Percentiles rank a stretch among this genome's conserved stretches.
Evolutionary conservation across 1,140 invertebrate genomes (phyloP).

Genomic region (Drosophila ohnishii): DNA sequence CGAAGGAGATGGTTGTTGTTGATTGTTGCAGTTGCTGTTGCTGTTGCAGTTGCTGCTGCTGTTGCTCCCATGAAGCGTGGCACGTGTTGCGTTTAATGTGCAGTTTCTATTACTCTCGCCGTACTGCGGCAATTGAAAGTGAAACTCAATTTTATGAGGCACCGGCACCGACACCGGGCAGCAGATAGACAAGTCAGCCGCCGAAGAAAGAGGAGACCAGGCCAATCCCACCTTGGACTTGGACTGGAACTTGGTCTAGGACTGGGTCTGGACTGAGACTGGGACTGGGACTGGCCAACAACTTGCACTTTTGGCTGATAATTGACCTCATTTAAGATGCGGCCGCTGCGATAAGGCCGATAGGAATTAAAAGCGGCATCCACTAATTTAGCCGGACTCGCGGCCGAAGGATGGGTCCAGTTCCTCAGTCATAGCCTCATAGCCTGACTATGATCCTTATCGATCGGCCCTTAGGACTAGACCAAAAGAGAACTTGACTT

Average conservation of each 20-base stretch:
- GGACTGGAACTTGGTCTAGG: conserved; percentile 15
- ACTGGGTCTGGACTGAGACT: conserved; percentile 14
- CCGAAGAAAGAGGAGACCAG: conserved; percentile 11
- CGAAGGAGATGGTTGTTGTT: conserved; percentile 47
- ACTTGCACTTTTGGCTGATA: conserved; percentile 79
- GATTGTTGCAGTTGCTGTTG: conserved; percentile 20
- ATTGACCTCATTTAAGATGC: conserved; percentile 80
- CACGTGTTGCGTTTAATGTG: conserved; percentile 80
- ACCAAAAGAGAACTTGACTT: conserved; percentile 59
- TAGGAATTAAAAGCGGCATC: conserved; percentile 80
- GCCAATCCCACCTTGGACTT: conserved; percentile 31
- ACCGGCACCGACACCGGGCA: conserved; percentile 3
- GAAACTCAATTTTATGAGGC: conserved; percentile 74
- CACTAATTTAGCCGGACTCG: conserved; percentile 69
- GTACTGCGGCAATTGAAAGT: conserved; percentile 64
- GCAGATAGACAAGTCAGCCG: conserved; percentile 30
- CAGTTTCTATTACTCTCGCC: conserved; percentile 80
- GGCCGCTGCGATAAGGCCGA: conserved; percentile 62
- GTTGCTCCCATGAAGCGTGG: conserved; percentile 78
- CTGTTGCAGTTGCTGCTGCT: conserved; percentile 9
- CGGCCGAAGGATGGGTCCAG: conserved; percentile 19
- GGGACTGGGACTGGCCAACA: conserved; percentile 38
- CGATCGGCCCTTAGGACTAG: conserved; percentile 77
- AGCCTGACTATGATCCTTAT: conserved; percentile 69
- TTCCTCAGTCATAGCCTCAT: conserved; percentile 15